Evolutionary conservation across 2,113 vertebrate species (phyloP), one percentile per base, ranked within the genome.

Genomic region (Ammodytes dubius): DNA sequence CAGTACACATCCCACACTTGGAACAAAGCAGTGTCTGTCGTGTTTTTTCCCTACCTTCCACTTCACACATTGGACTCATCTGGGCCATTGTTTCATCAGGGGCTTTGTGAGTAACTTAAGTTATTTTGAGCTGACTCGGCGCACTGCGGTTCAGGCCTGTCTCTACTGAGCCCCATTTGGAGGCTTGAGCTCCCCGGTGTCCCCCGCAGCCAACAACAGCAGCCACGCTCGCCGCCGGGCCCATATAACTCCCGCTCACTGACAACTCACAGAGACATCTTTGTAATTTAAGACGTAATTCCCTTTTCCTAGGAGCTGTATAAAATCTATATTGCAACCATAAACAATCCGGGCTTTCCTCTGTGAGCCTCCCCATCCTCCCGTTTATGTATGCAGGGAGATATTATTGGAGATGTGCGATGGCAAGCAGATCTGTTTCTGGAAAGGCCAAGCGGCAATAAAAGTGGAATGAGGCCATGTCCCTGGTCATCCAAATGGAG

Each of bases 281-380:
- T 85, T 84, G 91, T 94, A 94, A 94, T 95, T 95, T 94, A 95
- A 86, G 86, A 85, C 70, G 84, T 94, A 93, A 95, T 95, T 94
- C 87, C 85, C 87, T 92, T 90, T 92, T 93, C 93, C 94, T 92
- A 61, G 88, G 92, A 95, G 94, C 90, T 84, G 83, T 91, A 93
- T 95, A 91, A 94, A 95, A 94, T 93, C 94, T 93, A 93, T 95
- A 95, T 95, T 95, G 92, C 85, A 78, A 83, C 92, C 88, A 94
- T 95, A 95, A 95, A 95, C 93, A 94, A 93, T 87, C 81, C 61
- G 10, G 69, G 58, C 74, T 89, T 91, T 83, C 87, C 82, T 27
- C 27, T 74, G 49, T 35, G 79, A 79, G 84, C 79, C 73, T 85
- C 70, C 60, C 59, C 53, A 40, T 86, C 80, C 66, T 70, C 66